These are phyloP conservation scores for Odocoileus virginianus DNA, from an alignment of 2,113 vertebrate species.

Conservation along the genomic window DNA sequence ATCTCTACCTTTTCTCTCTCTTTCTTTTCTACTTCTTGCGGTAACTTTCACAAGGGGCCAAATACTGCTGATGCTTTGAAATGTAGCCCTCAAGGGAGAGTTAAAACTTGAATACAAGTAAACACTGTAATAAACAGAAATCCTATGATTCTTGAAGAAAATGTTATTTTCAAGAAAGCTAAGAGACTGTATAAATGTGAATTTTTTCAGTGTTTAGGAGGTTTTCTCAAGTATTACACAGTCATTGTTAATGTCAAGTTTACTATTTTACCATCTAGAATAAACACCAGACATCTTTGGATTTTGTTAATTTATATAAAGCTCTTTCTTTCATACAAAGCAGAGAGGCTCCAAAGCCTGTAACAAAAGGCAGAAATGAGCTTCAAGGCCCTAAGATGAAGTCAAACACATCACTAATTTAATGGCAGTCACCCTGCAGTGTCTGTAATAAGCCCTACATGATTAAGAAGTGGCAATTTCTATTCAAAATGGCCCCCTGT, in stretches of 20 bases:
- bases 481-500: neutral
- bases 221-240: neutral
- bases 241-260: neutral
- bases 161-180: neutral
- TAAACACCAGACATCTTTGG: neutral
- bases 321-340: neutral
- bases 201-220: neutral
- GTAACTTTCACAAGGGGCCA: neutral
- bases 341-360: neutral
- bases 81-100: neutral
- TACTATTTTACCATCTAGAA: neutral
- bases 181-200: neutral
- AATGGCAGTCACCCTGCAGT: neutral
- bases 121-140: neutral
- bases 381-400: neutral
- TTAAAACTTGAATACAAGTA: neutral
- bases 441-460: neutral
- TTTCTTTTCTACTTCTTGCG: neutral
- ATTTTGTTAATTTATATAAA: neutral
- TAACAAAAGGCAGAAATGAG: neutral
- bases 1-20: neutral
- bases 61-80: constrained; percentile 6
- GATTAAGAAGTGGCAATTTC: neutral
- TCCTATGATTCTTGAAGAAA: neutral
- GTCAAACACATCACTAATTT: neutral